Evolutionary conservation across 2,797 vertebrate species (phyloP).

Genomic region (Morelia viridis): DNA sequence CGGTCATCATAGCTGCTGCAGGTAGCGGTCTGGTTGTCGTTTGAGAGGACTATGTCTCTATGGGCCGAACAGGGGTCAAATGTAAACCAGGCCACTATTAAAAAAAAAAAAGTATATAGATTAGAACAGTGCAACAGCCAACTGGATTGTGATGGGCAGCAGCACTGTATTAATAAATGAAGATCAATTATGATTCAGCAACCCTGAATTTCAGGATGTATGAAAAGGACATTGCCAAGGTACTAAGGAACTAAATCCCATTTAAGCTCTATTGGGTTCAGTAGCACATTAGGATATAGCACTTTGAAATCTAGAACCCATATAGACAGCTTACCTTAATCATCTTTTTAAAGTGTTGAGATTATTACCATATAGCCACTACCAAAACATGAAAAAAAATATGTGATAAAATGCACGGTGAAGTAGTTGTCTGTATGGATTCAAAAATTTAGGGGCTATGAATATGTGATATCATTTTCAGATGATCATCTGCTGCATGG

Average conservation of each 20-base stretch:
- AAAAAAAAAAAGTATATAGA: neutral
- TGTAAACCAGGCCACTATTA: constrained; percentile 95
- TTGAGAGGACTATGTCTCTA: constrained; percentile 91
- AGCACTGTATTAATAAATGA: neutral
- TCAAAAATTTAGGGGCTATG: neutral
- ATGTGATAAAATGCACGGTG: neutral
- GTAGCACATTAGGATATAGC: neutral
- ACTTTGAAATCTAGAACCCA: neutral
- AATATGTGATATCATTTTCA: neutral
- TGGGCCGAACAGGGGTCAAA: constrained; percentile 94
- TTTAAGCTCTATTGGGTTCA: neutral
- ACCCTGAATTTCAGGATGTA: neutral
- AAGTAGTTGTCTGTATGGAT: neutral
- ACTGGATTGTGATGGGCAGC: neutral
- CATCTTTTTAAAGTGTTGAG: neutral
- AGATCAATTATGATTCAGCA: neutral
- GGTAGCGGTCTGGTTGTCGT: constrained; percentile 92
- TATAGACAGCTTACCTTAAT: neutral
- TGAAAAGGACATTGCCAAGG: neutral
- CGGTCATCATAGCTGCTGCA: constrained; percentile 98
- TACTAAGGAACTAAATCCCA: neutral
- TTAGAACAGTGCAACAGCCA: neutral
- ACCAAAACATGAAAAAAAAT: neutral
- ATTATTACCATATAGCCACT: neutral
- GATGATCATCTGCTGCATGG: too few species aligned